Evolutionary conservation across 2,888 invertebrate species (phyloP).

Genomic region (Trissoscelio sp.): DNA sequence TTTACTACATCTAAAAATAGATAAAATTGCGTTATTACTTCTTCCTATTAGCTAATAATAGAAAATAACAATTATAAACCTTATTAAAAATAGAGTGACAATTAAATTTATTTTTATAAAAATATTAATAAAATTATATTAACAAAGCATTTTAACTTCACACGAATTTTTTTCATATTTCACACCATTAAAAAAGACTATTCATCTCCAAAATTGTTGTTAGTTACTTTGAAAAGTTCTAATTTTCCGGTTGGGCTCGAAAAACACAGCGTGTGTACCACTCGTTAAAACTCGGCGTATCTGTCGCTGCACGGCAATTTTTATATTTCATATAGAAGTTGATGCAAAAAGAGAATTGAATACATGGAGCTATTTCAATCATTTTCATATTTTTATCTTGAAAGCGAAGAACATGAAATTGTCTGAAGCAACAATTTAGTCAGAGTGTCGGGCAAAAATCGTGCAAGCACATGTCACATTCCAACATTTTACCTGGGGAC

Average conservation of each 20-base stretch:
- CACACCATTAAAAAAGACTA: constrained; percentile 36
- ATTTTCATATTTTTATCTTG: constrained; percentile 8
- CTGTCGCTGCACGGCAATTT: constrained; percentile 16
- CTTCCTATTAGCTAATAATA: too few relatives aligned
- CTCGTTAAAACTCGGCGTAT: constrained; percentile 1
- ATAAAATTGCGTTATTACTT: too few relatives aligned
- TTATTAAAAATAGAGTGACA: too few relatives aligned
- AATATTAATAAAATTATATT: too few relatives aligned
- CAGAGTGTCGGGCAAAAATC: neutral
- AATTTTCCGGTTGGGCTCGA: constrained; percentile 73
- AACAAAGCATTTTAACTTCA: too few relatives aligned
- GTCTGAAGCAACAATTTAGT: neutral
- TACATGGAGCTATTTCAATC: neutral
- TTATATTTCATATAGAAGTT: constrained; percentile 26
- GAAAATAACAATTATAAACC: too few relatives aligned
- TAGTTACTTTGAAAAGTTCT: constrained; percentile 66
- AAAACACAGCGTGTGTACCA: constrained; percentile 11
- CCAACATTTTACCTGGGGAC: neutral
- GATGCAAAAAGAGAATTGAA: neutral
- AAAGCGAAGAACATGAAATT: neutral
- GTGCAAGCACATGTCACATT: neutral
- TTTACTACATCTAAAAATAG: too few relatives aligned
- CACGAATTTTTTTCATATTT: constrained; percentile 13
- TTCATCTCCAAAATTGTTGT: constrained; percentile 44
- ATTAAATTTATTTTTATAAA: too few relatives aligned